phyloP scores from a whole-genome alignment of 2,888 invertebrate genomes.

The Masnerella sp. region DNA sequence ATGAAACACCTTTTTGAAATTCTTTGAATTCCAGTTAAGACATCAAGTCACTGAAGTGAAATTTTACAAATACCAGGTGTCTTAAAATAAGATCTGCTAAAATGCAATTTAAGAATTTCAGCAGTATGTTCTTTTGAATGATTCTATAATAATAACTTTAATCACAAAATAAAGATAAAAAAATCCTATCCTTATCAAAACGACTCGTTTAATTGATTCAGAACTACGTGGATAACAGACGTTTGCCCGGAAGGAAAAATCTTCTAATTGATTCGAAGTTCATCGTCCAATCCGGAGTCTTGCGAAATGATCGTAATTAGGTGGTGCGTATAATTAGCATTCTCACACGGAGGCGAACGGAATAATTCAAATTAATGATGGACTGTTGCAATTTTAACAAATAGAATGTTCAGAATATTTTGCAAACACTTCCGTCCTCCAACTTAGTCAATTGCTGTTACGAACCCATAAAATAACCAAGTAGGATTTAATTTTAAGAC shows the following conservation, averaged over 20 bases:
- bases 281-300: conserved; percentile 1
- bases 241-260: conserved; percentile 5
- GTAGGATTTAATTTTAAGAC: conserved; percentile 29
- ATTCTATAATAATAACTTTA: too few relatives aligned
- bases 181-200: too few relatives aligned
- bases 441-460: conserved; percentile 9
- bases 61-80: too few relatives aligned
- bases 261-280: conserved; percentile 22
- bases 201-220: conserved; percentile 65
- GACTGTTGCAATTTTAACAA: conserved; percentile 7
- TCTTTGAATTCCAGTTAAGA: too few relatives aligned
- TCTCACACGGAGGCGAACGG: not conserved
- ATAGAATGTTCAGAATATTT: conserved; percentile 23
- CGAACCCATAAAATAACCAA: conserved; percentile 23
- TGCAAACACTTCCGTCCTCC: conserved; percentile 11
- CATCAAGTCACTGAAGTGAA: too few relatives aligned
- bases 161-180: too few relatives aligned
- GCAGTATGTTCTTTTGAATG: too few relatives aligned
- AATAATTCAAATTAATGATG: conserved; percentile 21
- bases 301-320: conserved; percentile 31
- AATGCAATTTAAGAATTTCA: too few relatives aligned
- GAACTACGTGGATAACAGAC: conserved; percentile 55
- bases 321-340: conserved; percentile 27
- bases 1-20: too few relatives aligned
- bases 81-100: too few relatives aligned